Percentiles rank a stretch among this genome's conserved stretches.
phyloP scores from a whole-genome alignment of 2,113 vertebrate species.

The Gymnorhina tibicen region DNA sequence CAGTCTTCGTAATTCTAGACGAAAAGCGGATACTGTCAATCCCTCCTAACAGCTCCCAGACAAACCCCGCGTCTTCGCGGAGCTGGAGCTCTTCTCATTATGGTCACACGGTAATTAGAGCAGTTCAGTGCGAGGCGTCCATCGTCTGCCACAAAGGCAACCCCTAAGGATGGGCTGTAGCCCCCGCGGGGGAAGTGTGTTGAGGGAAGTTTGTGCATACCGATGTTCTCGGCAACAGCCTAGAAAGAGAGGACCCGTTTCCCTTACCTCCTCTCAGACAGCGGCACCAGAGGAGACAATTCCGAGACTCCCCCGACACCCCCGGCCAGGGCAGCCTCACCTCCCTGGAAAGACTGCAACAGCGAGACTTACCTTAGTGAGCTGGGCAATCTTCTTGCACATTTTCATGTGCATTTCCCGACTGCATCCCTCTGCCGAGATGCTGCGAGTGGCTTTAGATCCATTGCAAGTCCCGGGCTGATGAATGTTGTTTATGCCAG shows the following conservation, averaged over 20 bases:
- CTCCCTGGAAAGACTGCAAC: not conserved
- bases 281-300: not conserved
- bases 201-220: slow-evolving; percentile 25
- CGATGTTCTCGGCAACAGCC: not conserved
- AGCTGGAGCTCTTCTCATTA: not conserved
- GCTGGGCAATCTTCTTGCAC: slow-evolving; percentile 99
- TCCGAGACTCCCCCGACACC: not conserved
- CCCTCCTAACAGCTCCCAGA: not conserved
- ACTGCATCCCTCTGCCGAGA: slow-evolving; percentile 75
- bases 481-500: slow-evolving; percentile 80
- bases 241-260: accelerated
- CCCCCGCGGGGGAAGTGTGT: not conserved
- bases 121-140: not conserved
- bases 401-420: slow-evolving; percentile 90
- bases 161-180: not conserved
- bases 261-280: not conserved
- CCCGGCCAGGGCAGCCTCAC: not conserved
- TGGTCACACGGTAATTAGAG: not conserved
- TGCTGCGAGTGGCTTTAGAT: slow-evolving; percentile 75
- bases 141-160: not conserved
- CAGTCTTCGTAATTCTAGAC: not conserved
- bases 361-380: slow-evolving; percentile 87
- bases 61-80: not conserved
- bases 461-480: slow-evolving; percentile 75
- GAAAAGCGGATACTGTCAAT: not conserved